A percentile compares a stretch with the other conserved stretches of the same genome.
These are phyloP conservation scores for Drosophila prosaltans DNA, from an alignment of 1,140 invertebrate genomes.

Conservation along the genomic window DNA sequence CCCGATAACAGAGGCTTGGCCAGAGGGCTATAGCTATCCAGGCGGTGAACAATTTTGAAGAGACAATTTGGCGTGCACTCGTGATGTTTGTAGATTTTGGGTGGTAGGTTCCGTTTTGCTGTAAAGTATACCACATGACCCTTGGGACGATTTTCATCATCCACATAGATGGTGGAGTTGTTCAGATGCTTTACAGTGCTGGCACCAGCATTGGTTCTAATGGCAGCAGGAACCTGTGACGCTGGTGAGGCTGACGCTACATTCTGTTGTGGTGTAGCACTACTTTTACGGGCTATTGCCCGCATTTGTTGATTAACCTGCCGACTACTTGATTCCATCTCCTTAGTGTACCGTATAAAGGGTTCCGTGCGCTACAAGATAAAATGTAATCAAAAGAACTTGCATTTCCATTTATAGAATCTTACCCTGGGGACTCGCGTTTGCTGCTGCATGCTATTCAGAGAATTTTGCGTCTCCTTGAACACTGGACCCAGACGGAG, in stretches of 20 bases:
- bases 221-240: conserved; percentile 14
- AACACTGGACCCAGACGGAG: conserved; percentile 92
- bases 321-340: conserved; percentile 82
- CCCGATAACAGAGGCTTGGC: conserved; percentile 93
- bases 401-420: background rate
- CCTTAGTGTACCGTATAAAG: conserved; percentile 79
- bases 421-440: conserved; percentile 73
- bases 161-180: conserved; percentile 80
- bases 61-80: conserved; percentile 88
- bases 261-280: conserved; percentile 69
- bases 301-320: conserved; percentile 82
- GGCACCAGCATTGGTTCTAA: conserved; percentile 19
- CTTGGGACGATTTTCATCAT: conserved; percentile 84
- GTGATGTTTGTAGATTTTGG: conserved; percentile 87
- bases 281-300: conserved; percentile 89
- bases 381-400: background rate
- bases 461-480: conserved; percentile 87
- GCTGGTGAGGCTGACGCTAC: conserved; percentile 19
- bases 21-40: conserved; percentile 91
- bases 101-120: conserved; percentile 87
- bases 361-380: conserved; percentile 71
- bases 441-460: conserved; percentile 63
- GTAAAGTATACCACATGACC: conserved; percentile 86
- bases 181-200: conserved; percentile 71
- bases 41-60: conserved; percentile 85